phyloP scores from a whole-genome alignment of 2,888 invertebrate genomes.

The Xylota sylvarum region DNA sequence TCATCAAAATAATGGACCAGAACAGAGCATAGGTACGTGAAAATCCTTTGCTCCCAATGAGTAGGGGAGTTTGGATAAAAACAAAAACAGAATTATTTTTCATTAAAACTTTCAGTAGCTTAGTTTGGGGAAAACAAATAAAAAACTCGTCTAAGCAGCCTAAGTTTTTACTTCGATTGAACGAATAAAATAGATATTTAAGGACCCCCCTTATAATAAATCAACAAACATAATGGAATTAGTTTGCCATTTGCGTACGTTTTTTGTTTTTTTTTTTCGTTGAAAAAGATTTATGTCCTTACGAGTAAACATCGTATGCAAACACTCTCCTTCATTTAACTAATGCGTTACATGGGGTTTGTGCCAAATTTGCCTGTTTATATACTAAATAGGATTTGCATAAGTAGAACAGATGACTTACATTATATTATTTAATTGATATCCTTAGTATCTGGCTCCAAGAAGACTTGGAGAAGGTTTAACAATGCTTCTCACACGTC shows the following conservation, averaged over 20 bases:
- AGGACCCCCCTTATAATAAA: conserved; percentile 48
- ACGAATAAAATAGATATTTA: conserved; percentile 54
- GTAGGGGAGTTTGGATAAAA: conserved; percentile 3
- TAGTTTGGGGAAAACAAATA: conserved; percentile 37
- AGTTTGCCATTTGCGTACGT: conserved; percentile 41
- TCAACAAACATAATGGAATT: conserved; percentile 70
- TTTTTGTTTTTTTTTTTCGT: conserved; percentile 21
- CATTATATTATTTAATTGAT: conserved; percentile 72
- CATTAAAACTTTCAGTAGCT: conserved; percentile 32
- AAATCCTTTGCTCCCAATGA: conserved; percentile 22
- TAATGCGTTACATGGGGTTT: conserved; percentile 60
- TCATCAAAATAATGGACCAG: conserved; percentile 61
- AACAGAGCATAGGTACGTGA: conserved; percentile 22
- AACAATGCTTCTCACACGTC: conserved; percentile 17
- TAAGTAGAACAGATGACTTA: conserved; percentile 71
- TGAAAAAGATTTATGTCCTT: conserved; percentile 16
- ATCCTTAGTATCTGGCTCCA: conserved; percentile 55
- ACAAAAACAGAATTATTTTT: conserved; percentile 41
- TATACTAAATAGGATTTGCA: conserved; percentile 42
- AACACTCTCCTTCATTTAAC: conserved; percentile 68
- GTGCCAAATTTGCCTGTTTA: conserved; percentile 35
- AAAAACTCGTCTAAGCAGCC: conserved; percentile 17
- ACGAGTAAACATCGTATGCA: conserved; percentile 45
- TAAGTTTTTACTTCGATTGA: conserved; percentile 58
- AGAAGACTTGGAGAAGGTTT: neutral